Percentiles rank a stretch among this genome's conserved stretches.
phyloP scores from a whole-genome alignment of 2,888 invertebrate species.

The Epistrophe eligans region DNA sequence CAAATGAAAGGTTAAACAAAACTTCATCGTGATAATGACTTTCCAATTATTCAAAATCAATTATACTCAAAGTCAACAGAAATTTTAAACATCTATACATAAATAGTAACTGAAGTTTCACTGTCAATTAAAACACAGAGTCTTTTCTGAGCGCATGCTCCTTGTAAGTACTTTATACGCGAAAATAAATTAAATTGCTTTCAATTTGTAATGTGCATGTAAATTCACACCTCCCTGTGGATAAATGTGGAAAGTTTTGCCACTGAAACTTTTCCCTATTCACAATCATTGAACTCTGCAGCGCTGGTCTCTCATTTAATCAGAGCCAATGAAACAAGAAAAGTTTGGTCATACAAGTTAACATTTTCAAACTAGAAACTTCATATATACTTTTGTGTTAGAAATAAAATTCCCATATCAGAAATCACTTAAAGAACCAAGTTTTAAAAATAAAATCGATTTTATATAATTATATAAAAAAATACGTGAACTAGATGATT shows the following conservation, averaged over 20 bases:
- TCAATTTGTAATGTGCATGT: conserved; percentile 2
- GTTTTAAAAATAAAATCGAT: too few species aligned
- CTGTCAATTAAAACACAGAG: background rate
- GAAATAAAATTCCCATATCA: background rate
- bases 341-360: background rate
- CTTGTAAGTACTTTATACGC: background rate
- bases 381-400: background rate
- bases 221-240: background rate
- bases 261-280: background rate
- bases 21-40: too few species aligned
- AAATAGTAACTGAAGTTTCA: too few species aligned
- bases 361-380: background rate
- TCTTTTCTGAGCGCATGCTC: background rate
- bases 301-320: conserved; percentile 5
- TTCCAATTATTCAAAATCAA: too few species aligned
- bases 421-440: too few species aligned
- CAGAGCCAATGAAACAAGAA: conserved; percentile 17
- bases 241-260: conserved; percentile 23
- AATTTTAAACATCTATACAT: too few species aligned
- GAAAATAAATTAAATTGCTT: conserved; percentile 6
- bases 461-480: too few species aligned
- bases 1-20: too few species aligned
- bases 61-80: too few species aligned
- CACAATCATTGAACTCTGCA: background rate
- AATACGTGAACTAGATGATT: too few species aligned